Conservation (phyloP, 2,113 vertebrate species). For the Naja naja region DNA sequence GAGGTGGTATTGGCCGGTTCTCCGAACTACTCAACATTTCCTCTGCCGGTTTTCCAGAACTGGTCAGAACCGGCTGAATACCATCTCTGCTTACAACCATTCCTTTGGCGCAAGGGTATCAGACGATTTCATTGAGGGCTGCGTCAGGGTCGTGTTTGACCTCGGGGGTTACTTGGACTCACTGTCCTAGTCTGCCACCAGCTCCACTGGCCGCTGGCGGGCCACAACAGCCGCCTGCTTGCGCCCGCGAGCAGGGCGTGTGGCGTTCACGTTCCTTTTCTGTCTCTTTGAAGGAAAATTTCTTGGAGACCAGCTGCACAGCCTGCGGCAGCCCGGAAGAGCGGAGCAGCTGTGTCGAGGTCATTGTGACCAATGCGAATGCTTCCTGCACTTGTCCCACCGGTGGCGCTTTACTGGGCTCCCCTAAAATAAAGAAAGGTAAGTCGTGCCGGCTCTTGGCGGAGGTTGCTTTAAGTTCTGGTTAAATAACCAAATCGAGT, state of each 20-base stretch:
- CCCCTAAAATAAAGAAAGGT: conserved; percentile 91
- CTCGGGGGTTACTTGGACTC: too few species aligned
- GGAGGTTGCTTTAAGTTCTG: not conserved
- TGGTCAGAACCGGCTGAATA: too few species aligned
- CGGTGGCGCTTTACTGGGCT: conserved; percentile 76
- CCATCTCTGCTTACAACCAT: too few species aligned
- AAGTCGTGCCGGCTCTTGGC: not conserved
- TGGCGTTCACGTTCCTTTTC: not conserved
- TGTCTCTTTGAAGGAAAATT: conserved; percentile 74
- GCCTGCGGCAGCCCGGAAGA: conserved; percentile 81
- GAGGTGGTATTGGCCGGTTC: too few species aligned
- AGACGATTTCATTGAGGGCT: too few species aligned
- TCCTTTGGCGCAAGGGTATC: too few species aligned
- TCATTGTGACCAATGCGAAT: conserved; percentile 75
- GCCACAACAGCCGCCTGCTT: too few species aligned
- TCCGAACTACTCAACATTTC: too few species aligned
- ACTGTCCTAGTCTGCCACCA: too few species aligned
- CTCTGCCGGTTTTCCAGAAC: too few species aligned
- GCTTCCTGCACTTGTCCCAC: conserved; percentile 85
- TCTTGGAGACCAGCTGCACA: conserved; percentile 80
- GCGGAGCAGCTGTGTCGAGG: conserved; percentile 74
- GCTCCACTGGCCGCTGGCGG: too few species aligned
- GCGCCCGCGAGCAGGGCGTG: rapidly evolving
- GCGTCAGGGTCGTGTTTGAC: too few species aligned
- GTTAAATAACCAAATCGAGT: not conserved